Percentiles rank a stretch among this genome's conserved stretches.
These are phyloP conservation scores for Orthonyx spaldingii DNA, from an alignment of 2,113 vertebrate species.

Conservation along the genomic window DNA sequence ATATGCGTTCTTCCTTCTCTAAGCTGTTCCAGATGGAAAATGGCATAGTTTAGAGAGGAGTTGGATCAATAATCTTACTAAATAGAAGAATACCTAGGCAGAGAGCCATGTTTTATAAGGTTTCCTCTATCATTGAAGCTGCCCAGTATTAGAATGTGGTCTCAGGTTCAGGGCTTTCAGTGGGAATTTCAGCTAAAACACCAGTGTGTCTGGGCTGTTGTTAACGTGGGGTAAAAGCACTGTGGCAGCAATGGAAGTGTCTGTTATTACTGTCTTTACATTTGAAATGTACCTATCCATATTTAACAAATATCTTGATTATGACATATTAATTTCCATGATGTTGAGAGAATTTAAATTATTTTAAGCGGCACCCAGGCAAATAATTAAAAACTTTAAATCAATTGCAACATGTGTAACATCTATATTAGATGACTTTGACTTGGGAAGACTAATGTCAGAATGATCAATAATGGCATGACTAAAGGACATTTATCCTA, in stretches of 20 bases:
- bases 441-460: background rate
- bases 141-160: background rate
- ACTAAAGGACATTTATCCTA: slow-evolving; percentile 4
- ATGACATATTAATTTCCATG: background rate
- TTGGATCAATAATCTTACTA: background rate
- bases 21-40: slow-evolving; percentile 13
- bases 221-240: background rate
- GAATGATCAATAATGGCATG: slow-evolving; percentile 18
- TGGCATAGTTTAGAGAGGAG: background rate
- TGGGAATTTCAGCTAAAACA: background rate
- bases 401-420: background rate
- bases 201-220: background rate
- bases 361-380: background rate
- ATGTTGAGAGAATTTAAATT: background rate
- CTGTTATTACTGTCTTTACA: background rate
- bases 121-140: background rate
- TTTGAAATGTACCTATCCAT: background rate
- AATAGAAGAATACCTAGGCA: background rate
- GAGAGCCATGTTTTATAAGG: background rate
- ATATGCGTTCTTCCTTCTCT: background rate
- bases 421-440: background rate
- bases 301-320: background rate
- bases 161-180: background rate
- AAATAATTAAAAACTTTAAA: background rate
- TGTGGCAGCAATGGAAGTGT: background rate